Percentiles rank a stretch among this genome's conserved stretches.
Conservation (phyloP, 35 echinoderm and acorn worm genomes). For the Strongylocentrotus purpuratus region DNA sequence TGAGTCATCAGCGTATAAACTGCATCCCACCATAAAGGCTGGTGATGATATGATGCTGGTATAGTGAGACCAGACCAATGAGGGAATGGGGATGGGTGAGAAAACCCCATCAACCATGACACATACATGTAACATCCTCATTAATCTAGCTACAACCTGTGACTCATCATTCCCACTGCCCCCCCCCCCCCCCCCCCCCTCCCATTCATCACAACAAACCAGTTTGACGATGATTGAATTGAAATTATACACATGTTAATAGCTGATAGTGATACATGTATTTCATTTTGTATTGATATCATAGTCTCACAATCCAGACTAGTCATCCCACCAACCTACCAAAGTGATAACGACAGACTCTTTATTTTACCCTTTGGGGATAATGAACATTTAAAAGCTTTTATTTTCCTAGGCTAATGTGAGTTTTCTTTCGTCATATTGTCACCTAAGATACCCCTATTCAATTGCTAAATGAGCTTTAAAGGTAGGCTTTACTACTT, state of each 20-base stretch:
- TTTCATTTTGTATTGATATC: neutral
- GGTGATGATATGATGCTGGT: neutral
- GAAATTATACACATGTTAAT: conserved; percentile 17
- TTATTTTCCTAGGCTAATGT: too few relatives aligned
- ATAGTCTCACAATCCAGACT: neutral
- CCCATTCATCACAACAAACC: neutral
- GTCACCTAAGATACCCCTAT: too few relatives aligned
- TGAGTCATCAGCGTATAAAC: neutral
- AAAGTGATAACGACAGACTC: too few relatives aligned
- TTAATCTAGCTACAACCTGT: neutral
- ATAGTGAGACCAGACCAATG: neutral
- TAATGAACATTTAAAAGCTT: too few relatives aligned
- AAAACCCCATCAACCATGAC: neutral
- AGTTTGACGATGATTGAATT: neutral
- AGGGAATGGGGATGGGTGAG: neutral
- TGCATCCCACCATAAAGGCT: neutral
- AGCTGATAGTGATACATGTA: neutral
- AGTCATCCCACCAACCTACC: too few relatives aligned
- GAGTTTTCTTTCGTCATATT: too few relatives aligned
- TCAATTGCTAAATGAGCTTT: too few relatives aligned
- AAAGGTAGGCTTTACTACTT: too few relatives aligned
- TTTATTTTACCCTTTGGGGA: too few relatives aligned
- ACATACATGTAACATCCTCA: neutral
- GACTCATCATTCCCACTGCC: neutral
- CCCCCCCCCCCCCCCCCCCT: too few relatives aligned